These are phyloP conservation scores for Salvelinus alpinus DNA, from an alignment of 2,113 vertebrate genomes.

Conservation along the genomic window DNA sequence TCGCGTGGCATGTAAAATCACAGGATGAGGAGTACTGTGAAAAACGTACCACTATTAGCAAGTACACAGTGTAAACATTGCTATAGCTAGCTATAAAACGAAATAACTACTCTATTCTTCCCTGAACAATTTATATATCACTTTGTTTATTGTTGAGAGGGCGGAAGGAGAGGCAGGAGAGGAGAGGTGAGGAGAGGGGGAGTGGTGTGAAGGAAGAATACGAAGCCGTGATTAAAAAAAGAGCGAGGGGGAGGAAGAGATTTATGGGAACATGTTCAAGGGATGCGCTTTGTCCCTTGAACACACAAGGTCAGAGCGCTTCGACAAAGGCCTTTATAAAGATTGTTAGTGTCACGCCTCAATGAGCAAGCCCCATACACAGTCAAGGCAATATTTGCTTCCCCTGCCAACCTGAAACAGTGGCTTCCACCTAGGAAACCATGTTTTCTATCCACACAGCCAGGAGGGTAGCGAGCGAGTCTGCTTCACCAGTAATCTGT, in stretches of 20 bases:
- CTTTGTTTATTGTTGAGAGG: neutral
- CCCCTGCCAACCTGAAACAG: neutral
- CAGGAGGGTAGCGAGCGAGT: no score
- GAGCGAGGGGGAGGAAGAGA: slow-evolving; percentile 31
- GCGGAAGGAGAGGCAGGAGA: neutral
- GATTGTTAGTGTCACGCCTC: slow-evolving; percentile 29
- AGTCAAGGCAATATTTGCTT: neutral
- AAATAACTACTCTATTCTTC: no score
- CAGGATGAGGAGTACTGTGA: no score
- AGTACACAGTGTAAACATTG: no score
- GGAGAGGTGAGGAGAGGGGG: neutral
- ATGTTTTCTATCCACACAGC: neutral
- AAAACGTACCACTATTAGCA: no score
- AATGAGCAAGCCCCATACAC: slow-evolving; percentile 23
- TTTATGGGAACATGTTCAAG: slow-evolving; percentile 10
- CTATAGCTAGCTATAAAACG: neutral
- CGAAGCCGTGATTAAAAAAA: neutral
- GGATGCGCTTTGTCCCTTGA: slow-evolving; percentile 14
- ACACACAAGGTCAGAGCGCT: slow-evolving; percentile 35
- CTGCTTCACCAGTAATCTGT: no score
- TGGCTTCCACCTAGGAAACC: neutral
- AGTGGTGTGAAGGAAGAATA: neutral
- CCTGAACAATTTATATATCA: neutral
- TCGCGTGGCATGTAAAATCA: no score
- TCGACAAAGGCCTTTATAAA: slow-evolving; percentile 21